Conservation (phyloP, 2,113 vertebrate species). For the Perccottus glenii region DNA sequence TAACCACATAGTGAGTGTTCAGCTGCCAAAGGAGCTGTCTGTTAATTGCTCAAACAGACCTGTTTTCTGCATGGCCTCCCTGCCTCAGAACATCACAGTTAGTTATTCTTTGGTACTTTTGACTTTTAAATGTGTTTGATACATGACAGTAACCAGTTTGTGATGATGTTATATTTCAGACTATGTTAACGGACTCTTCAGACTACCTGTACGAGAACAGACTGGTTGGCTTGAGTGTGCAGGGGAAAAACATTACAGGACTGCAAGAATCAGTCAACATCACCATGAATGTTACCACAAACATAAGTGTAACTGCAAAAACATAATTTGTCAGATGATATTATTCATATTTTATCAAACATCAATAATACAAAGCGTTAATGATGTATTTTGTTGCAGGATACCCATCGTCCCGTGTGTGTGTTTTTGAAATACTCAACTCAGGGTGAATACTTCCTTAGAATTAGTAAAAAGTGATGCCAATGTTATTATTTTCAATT, state of each 20-base stretch:
- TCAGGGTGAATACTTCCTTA: slow-evolving; percentile 25
- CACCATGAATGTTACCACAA: slow-evolving; percentile 5
- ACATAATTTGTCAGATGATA: too few species aligned
- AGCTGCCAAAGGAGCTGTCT: slow-evolving; percentile 13
- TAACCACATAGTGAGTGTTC: background rate
- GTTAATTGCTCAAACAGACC: too few species aligned
- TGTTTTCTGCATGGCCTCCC: too few species aligned
- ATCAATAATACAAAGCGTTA: too few species aligned
- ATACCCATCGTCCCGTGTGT: background rate
- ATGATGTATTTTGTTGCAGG: slow-evolving; percentile 24
- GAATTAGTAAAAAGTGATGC: background rate
- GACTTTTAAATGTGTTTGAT: background rate
- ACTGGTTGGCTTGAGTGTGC: slow-evolving; percentile 46
- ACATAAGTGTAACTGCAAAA: slow-evolving; percentile 23
- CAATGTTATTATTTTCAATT: background rate
- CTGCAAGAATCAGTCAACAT: slow-evolving; percentile 53
- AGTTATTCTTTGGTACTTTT: too few species aligned
- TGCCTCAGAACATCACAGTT: too few species aligned
- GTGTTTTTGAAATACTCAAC: slow-evolving; percentile 28
- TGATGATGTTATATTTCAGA: slow-evolving; percentile 27
- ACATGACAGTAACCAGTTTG: background rate
- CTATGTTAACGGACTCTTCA: fast-evolving
- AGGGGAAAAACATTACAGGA: background rate
- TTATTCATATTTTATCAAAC: too few species aligned
- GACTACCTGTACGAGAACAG: slow-evolving; percentile 5